Conservation (phyloP, 2,113 vertebrate genomes). For the Malurus cyaneus region DNA sequence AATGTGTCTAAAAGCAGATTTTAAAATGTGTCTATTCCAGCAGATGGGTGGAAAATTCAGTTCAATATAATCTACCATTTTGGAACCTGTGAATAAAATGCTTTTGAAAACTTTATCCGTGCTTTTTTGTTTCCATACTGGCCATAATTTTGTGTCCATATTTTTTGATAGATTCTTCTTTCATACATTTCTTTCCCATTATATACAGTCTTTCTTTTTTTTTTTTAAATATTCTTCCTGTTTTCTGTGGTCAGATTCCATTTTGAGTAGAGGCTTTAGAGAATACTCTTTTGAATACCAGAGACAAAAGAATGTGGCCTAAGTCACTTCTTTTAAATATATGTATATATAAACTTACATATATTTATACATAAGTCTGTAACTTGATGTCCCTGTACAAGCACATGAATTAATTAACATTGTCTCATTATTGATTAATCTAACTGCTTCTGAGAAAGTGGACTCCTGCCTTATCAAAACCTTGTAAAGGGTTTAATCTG, state of each 20-base stretch:
- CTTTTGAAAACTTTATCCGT: background rate
- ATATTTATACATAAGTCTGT: background rate
- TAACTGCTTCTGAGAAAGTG: background rate
- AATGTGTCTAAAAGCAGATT: background rate
- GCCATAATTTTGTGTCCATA: background rate
- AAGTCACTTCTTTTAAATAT: background rate
- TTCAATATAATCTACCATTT: background rate
- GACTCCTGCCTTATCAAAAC: background rate
- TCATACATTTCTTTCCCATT: background rate
- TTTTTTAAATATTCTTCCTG: background rate
- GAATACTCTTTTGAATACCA: background rate
- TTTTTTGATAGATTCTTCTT: background rate
- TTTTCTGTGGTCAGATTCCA: background rate
- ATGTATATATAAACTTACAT: fast-evolving
- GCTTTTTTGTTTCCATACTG: fast-evolving
- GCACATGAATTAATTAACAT: background rate
- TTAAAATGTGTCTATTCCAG: background rate
- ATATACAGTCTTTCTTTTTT: background rate
- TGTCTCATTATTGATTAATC: background rate
- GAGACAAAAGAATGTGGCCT: background rate
- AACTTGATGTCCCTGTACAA: background rate
- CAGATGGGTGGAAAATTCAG: background rate
- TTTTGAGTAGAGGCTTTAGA: background rate
- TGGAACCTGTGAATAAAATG: background rate
- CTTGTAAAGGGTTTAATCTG: background rate